Evolutionary conservation across 2,113 vertebrate genomes (phyloP).

Genomic region (Strix aluco): DNA sequence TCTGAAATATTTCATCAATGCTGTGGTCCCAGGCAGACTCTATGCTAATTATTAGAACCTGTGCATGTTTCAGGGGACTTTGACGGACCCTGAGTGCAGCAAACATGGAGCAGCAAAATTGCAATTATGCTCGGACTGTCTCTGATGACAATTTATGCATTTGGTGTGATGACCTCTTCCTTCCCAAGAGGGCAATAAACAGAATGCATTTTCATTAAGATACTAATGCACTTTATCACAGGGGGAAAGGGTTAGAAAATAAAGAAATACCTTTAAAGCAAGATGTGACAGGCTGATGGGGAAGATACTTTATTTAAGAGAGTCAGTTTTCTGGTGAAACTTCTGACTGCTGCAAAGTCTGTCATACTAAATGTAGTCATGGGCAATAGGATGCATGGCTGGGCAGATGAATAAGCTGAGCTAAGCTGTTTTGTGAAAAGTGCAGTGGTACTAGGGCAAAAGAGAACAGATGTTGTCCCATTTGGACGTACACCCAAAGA

Average conservation of each 20-base stretch:
- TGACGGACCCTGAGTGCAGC: conserved; percentile 69
- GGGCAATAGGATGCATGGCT: not conserved
- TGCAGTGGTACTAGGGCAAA: not conserved
- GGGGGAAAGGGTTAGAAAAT: conserved; percentile 77
- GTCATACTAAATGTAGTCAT: not conserved
- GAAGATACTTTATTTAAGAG: conserved; percentile 66
- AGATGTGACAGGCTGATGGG: conserved; percentile 60
- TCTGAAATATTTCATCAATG: conserved; percentile 94
- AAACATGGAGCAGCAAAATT: conserved; percentile 78
- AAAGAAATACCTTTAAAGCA: conserved; percentile 71
- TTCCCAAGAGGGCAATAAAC: conserved; percentile 83
- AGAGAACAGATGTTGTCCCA: not conserved
- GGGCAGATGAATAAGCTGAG: not conserved
- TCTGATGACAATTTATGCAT: conserved; percentile 85
- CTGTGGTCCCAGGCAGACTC: conserved; percentile 81
- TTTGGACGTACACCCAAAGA: not conserved
- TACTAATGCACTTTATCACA: conserved; percentile 86
- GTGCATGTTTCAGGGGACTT: conserved; percentile 75
- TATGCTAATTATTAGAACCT: conserved; percentile 86
- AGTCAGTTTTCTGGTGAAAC: conserved; percentile 47
- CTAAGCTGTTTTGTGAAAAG: not conserved
- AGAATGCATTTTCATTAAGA: conserved; percentile 88
- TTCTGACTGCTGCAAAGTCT: not conserved
- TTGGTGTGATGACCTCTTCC: conserved; percentile 78
- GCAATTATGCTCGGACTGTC: conserved; percentile 79